A percentile compares a stretch with the other conserved stretches of the same genome.
phyloP scores from a whole-genome alignment of 1,140 invertebrate genomes.

The Whitmania pigra region DNA sequence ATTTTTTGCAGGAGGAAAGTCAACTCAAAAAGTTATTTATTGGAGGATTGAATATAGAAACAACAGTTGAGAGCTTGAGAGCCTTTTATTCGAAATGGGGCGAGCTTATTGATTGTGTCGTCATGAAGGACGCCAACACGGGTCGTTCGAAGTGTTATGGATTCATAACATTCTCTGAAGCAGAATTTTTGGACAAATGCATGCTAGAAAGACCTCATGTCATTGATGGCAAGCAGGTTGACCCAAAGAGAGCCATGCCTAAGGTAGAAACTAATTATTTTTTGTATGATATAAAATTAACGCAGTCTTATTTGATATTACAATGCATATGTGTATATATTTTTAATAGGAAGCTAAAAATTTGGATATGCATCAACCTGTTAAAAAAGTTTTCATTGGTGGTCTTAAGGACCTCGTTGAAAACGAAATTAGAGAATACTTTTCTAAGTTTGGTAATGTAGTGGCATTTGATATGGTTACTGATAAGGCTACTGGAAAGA shows the following conservation, averaged over 20 bases:
- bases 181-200: slow-evolving; percentile 84
- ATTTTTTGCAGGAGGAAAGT: slow-evolving; percentile 46
- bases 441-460: slow-evolving; percentile 14
- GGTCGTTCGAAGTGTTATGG: slow-evolving; percentile 83
- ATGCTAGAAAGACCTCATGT: slow-evolving; percentile 70
- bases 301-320: neutral
- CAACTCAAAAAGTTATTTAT: slow-evolving; percentile 92
- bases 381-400: slow-evolving; percentile 18
- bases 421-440: slow-evolving; percentile 14
- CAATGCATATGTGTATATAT: slow-evolving; percentile 7
- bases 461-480: slow-evolving; percentile 11
- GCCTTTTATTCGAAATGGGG: slow-evolving; percentile 92
- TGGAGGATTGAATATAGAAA: slow-evolving; percentile 85
- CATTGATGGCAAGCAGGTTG: slow-evolving; percentile 73
- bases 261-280: slow-evolving; percentile 52
- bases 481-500: slow-evolving; percentile 19
- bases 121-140: slow-evolving; percentile 91
- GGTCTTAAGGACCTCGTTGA: slow-evolving; percentile 10
- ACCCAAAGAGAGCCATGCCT: slow-evolving; percentile 90
- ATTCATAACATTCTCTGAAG: slow-evolving; percentile 85
- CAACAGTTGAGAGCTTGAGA: slow-evolving; percentile 81
- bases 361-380: neutral
- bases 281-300: neutral
- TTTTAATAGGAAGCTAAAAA: slow-evolving; percentile 14
- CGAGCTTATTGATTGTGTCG: slow-evolving; percentile 89